Percentiles rank a stretch among this genome's conserved stretches.
Conservation (phyloP, 2,113 vertebrate genomes). For the Pontoporia blainvillei region DNA sequence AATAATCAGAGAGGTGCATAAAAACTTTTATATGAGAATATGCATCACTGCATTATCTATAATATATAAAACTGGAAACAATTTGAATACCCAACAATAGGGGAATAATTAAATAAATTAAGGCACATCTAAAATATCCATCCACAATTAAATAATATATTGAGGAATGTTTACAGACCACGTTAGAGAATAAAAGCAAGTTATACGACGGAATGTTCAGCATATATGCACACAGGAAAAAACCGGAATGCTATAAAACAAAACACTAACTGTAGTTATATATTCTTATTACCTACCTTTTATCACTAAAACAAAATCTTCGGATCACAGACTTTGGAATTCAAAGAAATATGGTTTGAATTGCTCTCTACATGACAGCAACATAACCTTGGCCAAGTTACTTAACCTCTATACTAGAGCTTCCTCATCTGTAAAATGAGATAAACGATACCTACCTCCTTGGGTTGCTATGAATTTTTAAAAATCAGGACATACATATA, state of each 20-base stretch:
- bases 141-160: background rate
- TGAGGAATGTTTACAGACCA: background rate
- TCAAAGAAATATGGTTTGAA: background rate
- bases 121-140: background rate
- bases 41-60: background rate
- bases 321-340: background rate
- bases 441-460: background rate
- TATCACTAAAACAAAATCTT: constrained; percentile 9
- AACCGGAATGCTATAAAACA: background rate
- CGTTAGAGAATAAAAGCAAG: background rate
- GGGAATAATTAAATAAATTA: background rate
- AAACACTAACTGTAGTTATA: background rate
- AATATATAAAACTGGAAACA: background rate
- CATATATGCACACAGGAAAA: background rate
- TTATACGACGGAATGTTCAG: background rate
- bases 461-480: background rate
- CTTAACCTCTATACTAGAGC: background rate
- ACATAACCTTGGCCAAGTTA: background rate
- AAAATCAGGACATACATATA: background rate
- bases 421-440: background rate
- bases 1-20: background rate
- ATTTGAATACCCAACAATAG: background rate
- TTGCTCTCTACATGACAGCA: background rate
- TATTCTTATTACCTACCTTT: background rate
- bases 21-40: background rate